A percentile compares a stretch with the other conserved stretches of the same genome.
These are phyloP conservation scores for Pegea sp. DNA, from an alignment of 23 tunicate genomes.

Conservation along the genomic window DNA sequence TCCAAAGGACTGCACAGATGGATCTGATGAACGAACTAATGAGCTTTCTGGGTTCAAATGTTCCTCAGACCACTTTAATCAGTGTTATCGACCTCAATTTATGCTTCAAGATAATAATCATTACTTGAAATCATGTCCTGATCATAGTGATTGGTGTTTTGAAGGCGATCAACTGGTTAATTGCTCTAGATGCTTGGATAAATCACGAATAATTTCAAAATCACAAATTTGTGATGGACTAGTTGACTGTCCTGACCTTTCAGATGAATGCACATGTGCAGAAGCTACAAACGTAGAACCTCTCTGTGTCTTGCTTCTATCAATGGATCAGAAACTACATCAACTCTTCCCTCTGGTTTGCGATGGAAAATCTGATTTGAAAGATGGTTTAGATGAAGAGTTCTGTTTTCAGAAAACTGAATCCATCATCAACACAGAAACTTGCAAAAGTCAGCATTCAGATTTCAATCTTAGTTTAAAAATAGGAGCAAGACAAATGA, in stretches of 20 bases:
- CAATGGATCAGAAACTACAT: too few relatives aligned
- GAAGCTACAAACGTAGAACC: neutral
- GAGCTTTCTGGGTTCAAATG: neutral
- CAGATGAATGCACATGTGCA: neutral
- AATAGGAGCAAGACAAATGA: too few relatives aligned
- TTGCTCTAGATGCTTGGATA: neutral
- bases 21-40: neutral
- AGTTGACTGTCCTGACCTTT: neutral
- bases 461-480: neutral
- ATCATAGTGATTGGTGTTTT: neutral
- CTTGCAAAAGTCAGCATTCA: neutral
- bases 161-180: too few relatives aligned
- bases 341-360: neutral
- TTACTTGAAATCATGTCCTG: neutral
- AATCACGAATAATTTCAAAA: neutral
- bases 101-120: too few relatives aligned
- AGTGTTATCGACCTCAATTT: neutral
- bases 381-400: neutral
- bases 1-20: neutral
- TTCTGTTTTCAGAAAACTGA: neutral
- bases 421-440: neutral
- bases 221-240: neutral
- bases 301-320: too few relatives aligned
- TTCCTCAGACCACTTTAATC: too few relatives aligned
- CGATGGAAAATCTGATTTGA: neutral